phyloP scores from a whole-genome alignment of 2,888 invertebrate species.

The Stenurella melanura region DNA sequence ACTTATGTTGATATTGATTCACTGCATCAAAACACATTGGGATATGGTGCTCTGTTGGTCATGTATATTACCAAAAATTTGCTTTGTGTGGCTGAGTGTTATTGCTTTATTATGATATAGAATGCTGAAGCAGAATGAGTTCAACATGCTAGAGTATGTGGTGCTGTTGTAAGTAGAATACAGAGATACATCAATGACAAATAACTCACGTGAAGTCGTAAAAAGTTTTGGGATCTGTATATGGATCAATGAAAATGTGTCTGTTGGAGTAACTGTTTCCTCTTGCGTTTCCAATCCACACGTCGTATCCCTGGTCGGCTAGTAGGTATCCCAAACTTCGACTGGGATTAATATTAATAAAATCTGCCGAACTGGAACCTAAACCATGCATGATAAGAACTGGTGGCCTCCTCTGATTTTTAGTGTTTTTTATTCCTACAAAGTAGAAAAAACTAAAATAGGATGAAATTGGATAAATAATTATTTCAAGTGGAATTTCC shows the following conservation, averaged over 20 bases:
- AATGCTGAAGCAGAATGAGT: no score
- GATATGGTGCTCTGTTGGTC: no score
- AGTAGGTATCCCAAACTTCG: constrained; percentile 77
- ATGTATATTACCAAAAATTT: no score
- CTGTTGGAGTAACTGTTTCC: constrained; percentile 81
- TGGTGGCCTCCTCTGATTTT: constrained; percentile 59
- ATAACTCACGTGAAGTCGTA: constrained; percentile 76
- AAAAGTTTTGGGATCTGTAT: constrained; percentile 70
- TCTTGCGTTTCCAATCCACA: constrained; percentile 89
- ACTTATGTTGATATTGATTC: no score
- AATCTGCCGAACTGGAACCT: constrained; percentile 80
- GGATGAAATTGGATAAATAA: no score
- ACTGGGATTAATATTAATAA: constrained; percentile 81
- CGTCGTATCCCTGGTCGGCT: constrained; percentile 82
- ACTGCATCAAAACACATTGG: no score
- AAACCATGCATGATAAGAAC: constrained; percentile 83
- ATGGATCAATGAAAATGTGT: constrained; percentile 74
- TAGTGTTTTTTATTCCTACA: constrained; percentile 17
- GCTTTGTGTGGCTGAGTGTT: no score
- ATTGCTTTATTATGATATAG: no score
- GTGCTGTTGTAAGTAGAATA: no score
- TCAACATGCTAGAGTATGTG: no score
- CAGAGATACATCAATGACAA: no score
- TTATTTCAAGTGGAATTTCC: no score
- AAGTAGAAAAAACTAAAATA: background rate